Evolutionary conservation across 2,888 invertebrate genomes (phyloP), one percentile per base, ranked within the genome.

Genomic region (Drosophila anomelani): DNA sequence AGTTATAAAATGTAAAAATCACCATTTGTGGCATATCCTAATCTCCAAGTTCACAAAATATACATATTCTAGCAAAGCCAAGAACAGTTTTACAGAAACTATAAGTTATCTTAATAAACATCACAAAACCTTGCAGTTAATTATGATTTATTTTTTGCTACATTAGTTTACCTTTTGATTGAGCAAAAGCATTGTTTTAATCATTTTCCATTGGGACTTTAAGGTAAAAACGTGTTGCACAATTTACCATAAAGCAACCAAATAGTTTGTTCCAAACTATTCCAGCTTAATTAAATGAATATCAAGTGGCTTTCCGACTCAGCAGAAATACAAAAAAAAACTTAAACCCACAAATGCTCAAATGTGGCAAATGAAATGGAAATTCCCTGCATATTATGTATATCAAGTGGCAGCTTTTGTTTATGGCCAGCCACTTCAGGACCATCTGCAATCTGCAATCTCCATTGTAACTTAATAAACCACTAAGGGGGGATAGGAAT

Each of bases 401-500:
- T 32, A 67, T 67, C 55, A 68, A 68, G 67, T 67, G 56, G 66
- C 55, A 47, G 59, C 69, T 68, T 58, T 46, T 69, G 43, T 69
- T 68, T 59, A 56, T 68, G 20, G 47, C 67, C 64, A 67, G 13
- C 13, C 64, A 54, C 66, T 66, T 64, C 38, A 63, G 46, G 32
- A 44, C 64, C 68, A 57, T 67, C 34, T 32, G 67, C 68, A 68
- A 23, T 49, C 68, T 43, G 46, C 39, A 49, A 49, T 56, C 68
- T 57, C 36, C 49, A 67, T 68, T 68, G 68, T 67, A 67, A 68
- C 57, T 57, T 41, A 57, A 68, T 68, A 67, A 68, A 61, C 61
- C 47, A 39, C 49, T 26, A 15, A 44, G 10, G 29, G 36, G 13
- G 36, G 36, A 5, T 5, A 15, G 20, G 12, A 2, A 15, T 17